phyloP scores from a whole-genome alignment of 35 echinoderm and acorn worm genomes.

The Amphiura filiformis region DNA sequence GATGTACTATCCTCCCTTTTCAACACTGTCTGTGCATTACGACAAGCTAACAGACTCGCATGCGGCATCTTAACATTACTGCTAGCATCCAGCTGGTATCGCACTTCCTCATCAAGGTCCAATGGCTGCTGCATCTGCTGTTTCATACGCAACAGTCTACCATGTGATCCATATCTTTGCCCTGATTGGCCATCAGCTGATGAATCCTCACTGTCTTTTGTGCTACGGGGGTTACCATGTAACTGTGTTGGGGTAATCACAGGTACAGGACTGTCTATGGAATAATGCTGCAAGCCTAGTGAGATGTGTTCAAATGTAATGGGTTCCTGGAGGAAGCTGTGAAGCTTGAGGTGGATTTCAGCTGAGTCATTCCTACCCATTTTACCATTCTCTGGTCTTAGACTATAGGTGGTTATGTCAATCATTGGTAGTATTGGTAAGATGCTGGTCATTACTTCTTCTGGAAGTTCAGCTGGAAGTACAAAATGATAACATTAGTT shows the following conservation, averaged over 20 bases:
- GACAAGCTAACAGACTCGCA: constrained; percentile 42
- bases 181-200: not conserved
- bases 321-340: constrained; percentile 53
- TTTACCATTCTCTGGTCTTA: constrained; percentile 33
- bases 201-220: not conserved
- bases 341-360: constrained; percentile 45
- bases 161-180: not conserved
- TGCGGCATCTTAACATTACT: not conserved
- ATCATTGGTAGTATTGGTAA: constrained; percentile 24
- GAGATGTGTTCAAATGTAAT: constrained; percentile 52
- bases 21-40: constrained; percentile 54
- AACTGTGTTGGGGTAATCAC: constrained; percentile 43
- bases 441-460: constrained; percentile 1
- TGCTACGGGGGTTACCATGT: not conserved
- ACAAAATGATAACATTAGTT: too few species aligned
- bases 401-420: not conserved
- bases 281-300: constrained; percentile 32
- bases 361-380: constrained; percentile 42
- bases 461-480: not conserved
- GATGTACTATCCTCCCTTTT: constrained; percentile 84
- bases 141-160: not conserved
- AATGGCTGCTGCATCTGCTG: not conserved
- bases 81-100: not conserved
- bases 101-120: constrained; percentile 13
- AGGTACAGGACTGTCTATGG: not conserved